Evolutionary conservation across 2,888 invertebrate genomes (phyloP).

Genomic region (Folsomia manolachei): DNA sequence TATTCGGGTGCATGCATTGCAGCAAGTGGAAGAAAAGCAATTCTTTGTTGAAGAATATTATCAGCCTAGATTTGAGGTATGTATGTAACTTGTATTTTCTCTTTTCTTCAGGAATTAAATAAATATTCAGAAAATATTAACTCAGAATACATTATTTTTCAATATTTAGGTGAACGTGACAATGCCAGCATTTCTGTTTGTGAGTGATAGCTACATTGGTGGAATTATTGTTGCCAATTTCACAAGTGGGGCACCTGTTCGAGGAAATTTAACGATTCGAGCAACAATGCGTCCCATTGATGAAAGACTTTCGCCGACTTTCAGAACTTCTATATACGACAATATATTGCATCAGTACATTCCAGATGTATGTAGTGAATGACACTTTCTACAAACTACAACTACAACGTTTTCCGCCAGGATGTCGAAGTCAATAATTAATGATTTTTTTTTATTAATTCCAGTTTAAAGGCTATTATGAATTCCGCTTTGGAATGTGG

Average conservation of each 20-base stretch:
- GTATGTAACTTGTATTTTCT: too few relatives aligned
- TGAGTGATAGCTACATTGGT: conserved; percentile 75
- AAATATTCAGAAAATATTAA: conserved; percentile 3
- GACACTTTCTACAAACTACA: not conserved
- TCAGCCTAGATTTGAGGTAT: conserved; percentile 86
- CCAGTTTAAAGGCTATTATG: conserved; percentile 83
- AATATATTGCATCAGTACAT: conserved; percentile 6
- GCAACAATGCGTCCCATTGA: conserved; percentile 70
- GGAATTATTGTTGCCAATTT: conserved; percentile 92
- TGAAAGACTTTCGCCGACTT: conserved; percentile 6
- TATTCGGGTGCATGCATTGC: conserved; percentile 81
- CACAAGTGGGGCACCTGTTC: conserved; percentile 86
- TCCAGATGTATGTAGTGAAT: conserved; percentile 2
- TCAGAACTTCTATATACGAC: conserved; percentile 2
- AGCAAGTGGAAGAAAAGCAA: conserved; percentile 78
- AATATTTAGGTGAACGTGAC: conserved; percentile 73
- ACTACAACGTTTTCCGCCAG: not conserved
- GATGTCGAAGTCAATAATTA: not conserved
- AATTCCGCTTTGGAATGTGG: conserved; percentile 79
- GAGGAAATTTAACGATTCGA: conserved; percentile 81
- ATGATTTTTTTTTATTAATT: conserved; percentile 25
- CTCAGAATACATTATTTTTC: not conserved
- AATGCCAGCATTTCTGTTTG: conserved; percentile 91
- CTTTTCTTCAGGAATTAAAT: too few relatives aligned
- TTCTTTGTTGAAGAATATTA: conserved; percentile 93